Base-by-base conservation (phyloP, 2,113 vertebrate species). In the Ifrita kowaldi region DNA sequence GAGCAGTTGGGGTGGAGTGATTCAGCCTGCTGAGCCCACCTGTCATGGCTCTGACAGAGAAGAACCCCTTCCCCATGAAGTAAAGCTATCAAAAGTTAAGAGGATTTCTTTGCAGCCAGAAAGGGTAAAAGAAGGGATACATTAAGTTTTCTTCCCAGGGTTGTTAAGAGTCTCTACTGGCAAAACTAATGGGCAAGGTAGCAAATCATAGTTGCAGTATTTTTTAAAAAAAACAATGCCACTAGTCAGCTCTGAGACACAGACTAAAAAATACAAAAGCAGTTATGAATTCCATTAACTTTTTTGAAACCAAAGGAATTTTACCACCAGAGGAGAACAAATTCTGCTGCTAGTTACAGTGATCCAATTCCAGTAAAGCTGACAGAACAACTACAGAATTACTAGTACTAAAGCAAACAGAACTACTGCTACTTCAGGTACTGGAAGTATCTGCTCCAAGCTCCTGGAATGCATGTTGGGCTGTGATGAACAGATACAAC, bases 301-400 rank as follows among this genome's bases (percentile, higher is more conserved):
- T 90, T 95, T 81, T 33, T 90, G 76, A 93, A 95, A 86, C 59
- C n/a, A 83, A 94, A 80, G 59, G 59, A 85, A 78, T 90, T 85
- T 85, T 77, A 87, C n/a, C 68, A 90, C 42, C n/a, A 74, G 69
- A 93, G 39, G 13, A 75, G n/a, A 92, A 80, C 13, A 57, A 95
- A 80, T 65, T 83, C 70, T 86, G 50, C 55, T 74, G 33, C 50
- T 70, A 70, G 35, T 89, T 83, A 83, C 16, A 87, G 39, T 73
- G 46, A 73, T 77, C 50, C 55, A 93, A 53, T 63, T 83, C 46
- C 79, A 94, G 85, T 62, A 73, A 83, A 94, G 46, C 55, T 91
- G 84, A 73, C n/a, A 85, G 63, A 60, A 81, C 26, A 35, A 18
- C 44, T 52, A 47, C 50, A 50, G 35, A 73, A 50, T 42, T 64